Conservation (phyloP, 2,888 invertebrate species). For the Arge pagana region DNA sequence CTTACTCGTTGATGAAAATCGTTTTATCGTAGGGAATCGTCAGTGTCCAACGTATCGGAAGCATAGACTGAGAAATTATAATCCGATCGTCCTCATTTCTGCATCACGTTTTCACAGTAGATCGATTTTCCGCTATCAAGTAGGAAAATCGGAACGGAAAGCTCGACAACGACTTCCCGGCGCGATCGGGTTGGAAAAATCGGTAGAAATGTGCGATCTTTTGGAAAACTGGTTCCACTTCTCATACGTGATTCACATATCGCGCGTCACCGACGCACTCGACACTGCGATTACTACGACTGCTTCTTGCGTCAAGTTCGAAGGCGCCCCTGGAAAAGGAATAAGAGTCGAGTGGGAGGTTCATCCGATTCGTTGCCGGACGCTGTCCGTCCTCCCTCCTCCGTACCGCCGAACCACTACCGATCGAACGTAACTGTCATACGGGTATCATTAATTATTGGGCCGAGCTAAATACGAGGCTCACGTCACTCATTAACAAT, state of each 20-base stretch:
- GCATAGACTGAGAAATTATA: constrained; percentile 11
- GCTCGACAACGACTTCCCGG: too few relatives aligned
- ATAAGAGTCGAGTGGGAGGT: constrained; percentile 18
- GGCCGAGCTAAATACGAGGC: too few relatives aligned
- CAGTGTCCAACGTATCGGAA: too few relatives aligned
- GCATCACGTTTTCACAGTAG: not conserved
- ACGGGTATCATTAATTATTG: too few relatives aligned
- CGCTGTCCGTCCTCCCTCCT: constrained; percentile 3
- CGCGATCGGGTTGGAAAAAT: too few relatives aligned
- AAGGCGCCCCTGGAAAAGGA: constrained; percentile 13
- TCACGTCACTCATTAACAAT: too few relatives aligned
- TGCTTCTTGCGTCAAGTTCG: constrained; percentile 1
- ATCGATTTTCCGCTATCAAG: not conserved
- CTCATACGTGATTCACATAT: constrained; percentile 5
- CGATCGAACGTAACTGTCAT: constrained; percentile 7
- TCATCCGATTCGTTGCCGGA: constrained; percentile 18
- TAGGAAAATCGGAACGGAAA: not conserved
- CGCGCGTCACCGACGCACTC: constrained; percentile 10
- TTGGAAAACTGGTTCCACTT: too few relatives aligned
- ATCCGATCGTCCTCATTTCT: not conserved
- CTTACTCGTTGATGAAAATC: too few relatives aligned
- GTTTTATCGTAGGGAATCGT: too few relatives aligned
- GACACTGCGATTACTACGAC: constrained; percentile 16
- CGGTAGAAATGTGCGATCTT: too few relatives aligned
- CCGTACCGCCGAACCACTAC: constrained; percentile 3